These are phyloP conservation scores for Macrophya alboannulata DNA, from an alignment of 2,888 invertebrate species.

Conservation along the genomic window DNA sequence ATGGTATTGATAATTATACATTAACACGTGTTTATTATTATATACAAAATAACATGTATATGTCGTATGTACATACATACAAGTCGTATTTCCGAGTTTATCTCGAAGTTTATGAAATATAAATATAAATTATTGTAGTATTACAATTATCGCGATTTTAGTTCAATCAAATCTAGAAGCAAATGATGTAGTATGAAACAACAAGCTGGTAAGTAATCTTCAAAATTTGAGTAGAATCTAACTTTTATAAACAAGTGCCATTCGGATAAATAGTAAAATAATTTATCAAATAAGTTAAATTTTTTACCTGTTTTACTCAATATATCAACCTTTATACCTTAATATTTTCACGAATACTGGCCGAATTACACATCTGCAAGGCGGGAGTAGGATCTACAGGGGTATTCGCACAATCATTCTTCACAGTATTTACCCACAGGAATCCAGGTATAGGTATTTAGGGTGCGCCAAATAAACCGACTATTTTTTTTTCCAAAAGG, in stretches of 20 bases:
- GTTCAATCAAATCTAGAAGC: too few relatives aligned
- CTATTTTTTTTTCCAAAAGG: too few relatives aligned
- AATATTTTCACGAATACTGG: not conserved
- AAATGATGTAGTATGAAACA: not conserved
- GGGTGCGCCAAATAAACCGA: too few relatives aligned
- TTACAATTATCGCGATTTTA: not conserved
- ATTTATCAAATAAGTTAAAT: not conserved
- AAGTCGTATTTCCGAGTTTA: not conserved
- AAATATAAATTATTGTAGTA: not conserved
- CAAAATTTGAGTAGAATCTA: not conserved
- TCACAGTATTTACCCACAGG: not conserved
- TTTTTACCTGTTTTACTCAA: not conserved
- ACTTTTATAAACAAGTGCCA: not conserved
- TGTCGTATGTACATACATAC: too few relatives aligned
- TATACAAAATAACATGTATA: not conserved
- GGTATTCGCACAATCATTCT: not conserved
- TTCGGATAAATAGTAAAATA: too few relatives aligned
- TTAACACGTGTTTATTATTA: slow-evolving; percentile 19
- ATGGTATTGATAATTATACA: slow-evolving; percentile 50
- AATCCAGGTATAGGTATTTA: too few relatives aligned
- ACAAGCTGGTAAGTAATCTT: not conserved
- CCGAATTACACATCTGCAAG: not conserved
- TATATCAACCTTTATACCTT: not conserved
- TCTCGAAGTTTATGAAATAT: not conserved
- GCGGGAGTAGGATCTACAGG: not conserved